phyloP scores from a whole-genome alignment of 2,113 vertebrate species.

The Marcusenius ussheri region DNA sequence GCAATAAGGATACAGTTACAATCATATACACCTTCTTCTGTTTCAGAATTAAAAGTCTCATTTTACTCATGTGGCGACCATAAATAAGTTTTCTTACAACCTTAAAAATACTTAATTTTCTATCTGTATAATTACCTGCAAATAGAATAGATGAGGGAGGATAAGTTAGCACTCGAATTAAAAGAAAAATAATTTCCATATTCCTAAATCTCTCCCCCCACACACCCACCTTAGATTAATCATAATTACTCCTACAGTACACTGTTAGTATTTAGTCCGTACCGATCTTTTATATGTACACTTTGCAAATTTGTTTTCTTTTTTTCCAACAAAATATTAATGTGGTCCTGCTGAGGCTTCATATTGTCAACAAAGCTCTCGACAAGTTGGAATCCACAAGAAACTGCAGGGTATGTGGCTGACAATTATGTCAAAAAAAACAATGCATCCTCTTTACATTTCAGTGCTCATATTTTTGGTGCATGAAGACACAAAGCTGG shows the following conservation, averaged over 20 bases:
- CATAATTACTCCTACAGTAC: slow-evolving; percentile 46
- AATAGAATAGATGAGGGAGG: slow-evolving; percentile 37
- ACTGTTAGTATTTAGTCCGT: slow-evolving; percentile 34
- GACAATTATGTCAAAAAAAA: neutral
- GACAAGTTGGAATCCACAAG: neutral
- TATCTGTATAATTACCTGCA: slow-evolving; percentile 40
- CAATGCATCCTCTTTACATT: neutral
- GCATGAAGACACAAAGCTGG: neutral
- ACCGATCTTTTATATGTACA: slow-evolving; percentile 39
- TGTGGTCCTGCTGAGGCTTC: neutral
- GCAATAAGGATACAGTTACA: neutral
- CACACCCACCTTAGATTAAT: slow-evolving; percentile 35
- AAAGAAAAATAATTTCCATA: slow-evolving; percentile 21
- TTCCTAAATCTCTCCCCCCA: neutral
- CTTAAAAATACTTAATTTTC: neutral
- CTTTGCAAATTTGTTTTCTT: slow-evolving; percentile 29
- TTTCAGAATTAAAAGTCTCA: neutral
- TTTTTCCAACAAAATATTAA: slow-evolving; percentile 18
- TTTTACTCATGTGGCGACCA: neutral
- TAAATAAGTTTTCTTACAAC: neutral
- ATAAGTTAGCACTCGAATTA: slow-evolving; percentile 44
- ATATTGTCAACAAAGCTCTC: neutral
- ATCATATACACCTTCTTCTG: neutral
- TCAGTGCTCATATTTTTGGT: neutral
- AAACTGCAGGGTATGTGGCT: neutral